Evolutionary conservation across 2,797 vertebrate genomes (phyloP), one percentile per base, ranked within the genome.

Genomic region (Gymnoscopelus braueri): DNA sequence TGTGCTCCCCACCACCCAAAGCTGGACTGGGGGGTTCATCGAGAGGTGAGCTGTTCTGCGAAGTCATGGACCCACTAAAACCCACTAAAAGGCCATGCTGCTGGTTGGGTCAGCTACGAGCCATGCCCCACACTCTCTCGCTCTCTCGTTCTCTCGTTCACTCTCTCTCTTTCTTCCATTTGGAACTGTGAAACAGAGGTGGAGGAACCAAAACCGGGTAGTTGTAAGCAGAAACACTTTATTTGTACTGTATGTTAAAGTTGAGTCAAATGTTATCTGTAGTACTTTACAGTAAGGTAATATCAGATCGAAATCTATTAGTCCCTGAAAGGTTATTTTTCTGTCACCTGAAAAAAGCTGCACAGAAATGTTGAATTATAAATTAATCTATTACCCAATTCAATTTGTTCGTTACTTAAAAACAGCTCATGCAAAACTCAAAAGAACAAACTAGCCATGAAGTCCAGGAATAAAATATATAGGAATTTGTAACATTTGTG

Each of bases 1-100:
- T 80, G 80, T 81, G 74, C 76, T 84, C 80, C 81, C 74, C 78
- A 65, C 69, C 75, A 44, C 39, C 39, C 39, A 54, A 62, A 76
- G 78, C 82, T 65, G 86, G 71, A 81, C 81, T 68, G 24, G 65
- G 79, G 84, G 87, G 93, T 93, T 95, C 92, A 93, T 56, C 50
- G 76, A 92, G 89, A 92, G 93, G 91, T 94, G 90, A 94, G 87
- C 78, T 13, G 77, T 72, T 83, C 81, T 57, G 81, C 67, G 59
- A 53, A 61, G 75, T 71, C 78, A 83, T 75, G 83, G 77, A 88
- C 79, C 76, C 81, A 78, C 57, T 9, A 75, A 69, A 60, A 88
- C 79, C 76, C 81, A 78, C 57, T 9, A 75, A 69, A 60, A 15
- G 44, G 65, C 51, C 19, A 23, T 23, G 23, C 26, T 39, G 3